A percentile compares a stretch with the other conserved stretches of the same genome.
Evolutionary conservation across 2,113 vertebrate species (phyloP).

Genomic region (Triplophysa tibetana): DNA sequence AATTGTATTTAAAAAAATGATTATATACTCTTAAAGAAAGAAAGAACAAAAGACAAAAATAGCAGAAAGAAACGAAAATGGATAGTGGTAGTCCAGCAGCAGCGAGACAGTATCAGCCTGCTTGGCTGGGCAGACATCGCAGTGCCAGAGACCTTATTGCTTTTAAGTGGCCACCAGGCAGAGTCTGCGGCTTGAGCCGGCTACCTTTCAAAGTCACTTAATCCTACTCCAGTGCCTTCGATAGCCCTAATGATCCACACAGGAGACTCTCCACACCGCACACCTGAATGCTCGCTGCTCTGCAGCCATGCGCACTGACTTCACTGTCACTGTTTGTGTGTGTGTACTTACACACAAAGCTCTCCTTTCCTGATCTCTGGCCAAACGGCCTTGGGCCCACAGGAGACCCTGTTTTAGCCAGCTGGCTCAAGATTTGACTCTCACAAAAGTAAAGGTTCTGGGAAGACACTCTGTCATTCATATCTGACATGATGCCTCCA

Average conservation of each 20-base stretch:
- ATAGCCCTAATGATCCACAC: slow-evolving; percentile 73
- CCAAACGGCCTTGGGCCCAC: slow-evolving; percentile 21
- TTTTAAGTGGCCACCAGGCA: slow-evolving; percentile 48
- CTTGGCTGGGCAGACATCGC: slow-evolving; percentile 31
- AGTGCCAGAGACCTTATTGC: slow-evolving; percentile 39
- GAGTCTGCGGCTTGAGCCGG: slow-evolving; percentile 28
- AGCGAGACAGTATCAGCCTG: slow-evolving; percentile 15
- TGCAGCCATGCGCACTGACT: slow-evolving; percentile 22
- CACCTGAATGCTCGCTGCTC: slow-evolving; percentile 41
- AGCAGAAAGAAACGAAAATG: not conserved
- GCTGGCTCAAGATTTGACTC: slow-evolving; percentile 39
- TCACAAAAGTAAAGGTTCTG: slow-evolving; percentile 30
- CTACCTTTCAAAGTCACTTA: slow-evolving; percentile 66
- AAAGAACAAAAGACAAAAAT: slow-evolving; percentile 8
- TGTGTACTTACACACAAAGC: slow-evolving; percentile 26
- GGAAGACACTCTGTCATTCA: slow-evolving; percentile 9
- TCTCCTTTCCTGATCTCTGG: slow-evolving; percentile 29
- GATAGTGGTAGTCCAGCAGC: not conserved
- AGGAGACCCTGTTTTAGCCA: slow-evolving; percentile 39
- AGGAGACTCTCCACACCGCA: slow-evolving; percentile 50
- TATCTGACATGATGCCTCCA: not conserved
- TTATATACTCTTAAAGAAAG: not conserved
- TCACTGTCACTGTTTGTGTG: slow-evolving; percentile 46
- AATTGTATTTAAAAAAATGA: too few relatives aligned
- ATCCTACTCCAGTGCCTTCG: slow-evolving; percentile 73